Conservation (phyloP, 2,113 vertebrate genomes). For the Ochotona curzoniae region DNA sequence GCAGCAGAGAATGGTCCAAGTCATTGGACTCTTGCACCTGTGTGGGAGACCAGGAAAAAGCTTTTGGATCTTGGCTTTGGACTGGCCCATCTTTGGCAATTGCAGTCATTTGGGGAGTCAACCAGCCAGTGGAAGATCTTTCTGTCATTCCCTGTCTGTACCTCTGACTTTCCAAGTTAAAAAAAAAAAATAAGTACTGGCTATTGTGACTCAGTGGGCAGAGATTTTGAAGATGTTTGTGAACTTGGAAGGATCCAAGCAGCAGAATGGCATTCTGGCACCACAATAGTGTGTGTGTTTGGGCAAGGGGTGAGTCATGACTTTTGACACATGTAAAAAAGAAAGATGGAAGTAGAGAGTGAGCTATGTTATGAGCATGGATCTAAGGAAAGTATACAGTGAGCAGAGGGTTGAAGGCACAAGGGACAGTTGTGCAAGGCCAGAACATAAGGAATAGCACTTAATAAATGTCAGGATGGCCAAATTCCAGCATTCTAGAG, state of each 20-base stretch:
- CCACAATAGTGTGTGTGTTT: too few relatives aligned
- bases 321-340: background rate
- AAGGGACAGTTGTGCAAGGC: background rate
- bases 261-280: background rate
- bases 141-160: too few relatives aligned
- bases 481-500: background rate
- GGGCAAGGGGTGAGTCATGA: too few relatives aligned
- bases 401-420: background rate
- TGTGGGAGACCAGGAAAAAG: too few relatives aligned
- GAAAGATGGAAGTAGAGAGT: background rate
- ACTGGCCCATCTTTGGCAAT: too few relatives aligned
- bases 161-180: too few relatives aligned
- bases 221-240: background rate
- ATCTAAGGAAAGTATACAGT: background rate
- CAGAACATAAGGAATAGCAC: background rate
- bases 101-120: too few relatives aligned
- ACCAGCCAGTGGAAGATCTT: too few relatives aligned
- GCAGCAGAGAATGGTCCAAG: too few relatives aligned
- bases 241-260: background rate
- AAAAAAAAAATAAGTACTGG: background rate
- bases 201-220: background rate
- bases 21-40: too few relatives aligned
- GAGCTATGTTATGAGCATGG: background rate
- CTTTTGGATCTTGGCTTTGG: too few relatives aligned
- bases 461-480: background rate